Evolutionary conservation across 1,140 invertebrate species (phyloP), one percentile per base, ranked within the genome.

Genomic region (Hyphantria cunea): DNA sequence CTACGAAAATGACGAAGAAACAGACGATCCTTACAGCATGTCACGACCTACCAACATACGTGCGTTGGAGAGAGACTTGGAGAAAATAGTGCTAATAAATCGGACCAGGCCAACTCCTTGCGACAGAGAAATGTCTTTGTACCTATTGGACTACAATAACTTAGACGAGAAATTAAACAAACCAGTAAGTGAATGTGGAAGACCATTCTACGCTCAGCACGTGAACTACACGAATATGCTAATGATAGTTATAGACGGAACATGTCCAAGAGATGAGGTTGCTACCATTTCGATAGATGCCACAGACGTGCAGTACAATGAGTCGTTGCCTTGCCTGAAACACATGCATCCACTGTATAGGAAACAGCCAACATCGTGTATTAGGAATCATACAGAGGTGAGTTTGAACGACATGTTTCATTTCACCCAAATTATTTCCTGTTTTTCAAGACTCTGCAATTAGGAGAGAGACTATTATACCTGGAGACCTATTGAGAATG

Each of bases 211-310:
- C 58, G 95, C 96, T 0, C 95, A 97, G 70, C 93, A 94, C 34
- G 95, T 98, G 34, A 94, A 94, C 34, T 93, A 93, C 44, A 98
- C 95, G 44, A 98, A 98, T 81, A 93, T 98, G 91, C 91, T 98
- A 4, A 88, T 98, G 55, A 86, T 98, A 0, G 95, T 97, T 1
- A 94, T 97, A 2, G 95, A 97, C 74, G 94, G 92, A 10, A 76
- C 93, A 7, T 96, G 95, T 74, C 79, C 87, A 0, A 91, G 90
- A 41, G 78, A 84, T 11, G 89, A 91, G n/a, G 80, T 76, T 10
- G 69, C 82, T 0, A 69, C 81, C 11, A 76, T 94, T n/a, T 93
- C 90, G 0, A 86, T 95, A 8, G 92, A 93, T n/a, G 93, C 95
- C 0, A 92, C 90, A 8, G 92, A 94, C 61, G 92, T 95, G 15